A percentile compares a stretch with the other conserved stretches of the same genome.
Conservation (phyloP, 2,888 invertebrate genomes). For the Epsilonema sp. region DNA sequence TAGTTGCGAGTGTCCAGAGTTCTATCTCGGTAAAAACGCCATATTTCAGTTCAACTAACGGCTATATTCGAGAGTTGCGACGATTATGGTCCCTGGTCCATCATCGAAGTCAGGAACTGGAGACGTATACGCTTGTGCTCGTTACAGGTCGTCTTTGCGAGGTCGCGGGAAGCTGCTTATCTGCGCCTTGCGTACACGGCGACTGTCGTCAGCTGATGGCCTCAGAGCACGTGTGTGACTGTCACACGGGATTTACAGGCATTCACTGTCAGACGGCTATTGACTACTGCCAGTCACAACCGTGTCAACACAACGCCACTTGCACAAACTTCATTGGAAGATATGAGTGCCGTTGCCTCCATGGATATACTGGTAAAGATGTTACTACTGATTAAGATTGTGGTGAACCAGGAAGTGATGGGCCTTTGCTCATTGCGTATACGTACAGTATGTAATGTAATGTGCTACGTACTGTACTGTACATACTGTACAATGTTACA, state of each 20-base stretch:
- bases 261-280: constrained; percentile 38
- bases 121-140: no score
- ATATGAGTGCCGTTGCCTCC: constrained; percentile 4
- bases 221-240: constrained; percentile 31
- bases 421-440: no score
- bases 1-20: background rate
- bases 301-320: constrained; percentile 40
- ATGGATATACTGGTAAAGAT: background rate
- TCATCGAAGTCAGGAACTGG: no score
- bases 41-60: no score
- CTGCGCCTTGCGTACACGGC: background rate
- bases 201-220: background rate
- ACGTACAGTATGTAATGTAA: no score
- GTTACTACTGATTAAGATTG: no score
- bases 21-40: background rate
- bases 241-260: constrained; percentile 33
- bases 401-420: no score
- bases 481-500: no score
- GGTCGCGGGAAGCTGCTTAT: background rate
- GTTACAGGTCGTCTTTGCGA: background rate
- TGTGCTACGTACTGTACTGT: no score
- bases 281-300: constrained; percentile 37
- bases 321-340: constrained; percentile 24
- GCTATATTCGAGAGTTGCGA: no score
- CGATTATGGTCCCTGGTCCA: no score